Base-by-base conservation (phyloP, 2,888 invertebrate genomes). In the Thecophora atra region DNA sequence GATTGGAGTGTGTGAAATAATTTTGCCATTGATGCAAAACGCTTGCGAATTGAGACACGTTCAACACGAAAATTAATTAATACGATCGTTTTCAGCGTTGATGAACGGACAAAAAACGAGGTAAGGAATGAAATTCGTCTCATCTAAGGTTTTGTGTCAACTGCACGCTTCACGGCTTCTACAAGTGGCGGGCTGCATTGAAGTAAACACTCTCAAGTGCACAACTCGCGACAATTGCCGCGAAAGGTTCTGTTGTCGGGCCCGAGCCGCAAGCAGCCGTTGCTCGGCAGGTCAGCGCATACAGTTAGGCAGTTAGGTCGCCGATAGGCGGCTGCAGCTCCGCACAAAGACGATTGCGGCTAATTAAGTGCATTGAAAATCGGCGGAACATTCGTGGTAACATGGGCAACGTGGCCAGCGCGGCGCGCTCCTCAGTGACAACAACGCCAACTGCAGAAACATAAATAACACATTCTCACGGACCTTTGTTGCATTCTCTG, bases 361-460 rank as follows among this genome's bases (percentile, higher is more conserved):
- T 64, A 64, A 64, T 64, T 64, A 64, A 64, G 47, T 64, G 47
- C 64, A 64, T 42, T 44, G 42, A 63, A 58, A 58, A 58, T 58
- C 42, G 64, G 64, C 47, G 47, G 42, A 64, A 47, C 44, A 26
- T 64, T 42, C 26, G 64, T 24, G 24, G 64, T 26, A 64, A 64
- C 64, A 64, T 64, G 44, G 26, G 19, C 54, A 58, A 58, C 21
- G 26, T 28, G 58, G 28, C 58, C 58, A 28, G 15, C 7, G 15
- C 24, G 28, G 24, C 58, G 26, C 26, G 28, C 6, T 24, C 7
- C n/a, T 13, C 24, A 24, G 47, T 47, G 47, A 64, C 42, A 64
- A 42, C 21, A 64, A 37, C 30, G 3, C 62, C 54, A 21, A 54
- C 21, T n/a, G 26, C 15, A 58, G 26, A 28, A 58, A 54, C 54